Base-by-base conservation (phyloP, 1,140 invertebrate species). In the Drosophila willistoni region DNA sequence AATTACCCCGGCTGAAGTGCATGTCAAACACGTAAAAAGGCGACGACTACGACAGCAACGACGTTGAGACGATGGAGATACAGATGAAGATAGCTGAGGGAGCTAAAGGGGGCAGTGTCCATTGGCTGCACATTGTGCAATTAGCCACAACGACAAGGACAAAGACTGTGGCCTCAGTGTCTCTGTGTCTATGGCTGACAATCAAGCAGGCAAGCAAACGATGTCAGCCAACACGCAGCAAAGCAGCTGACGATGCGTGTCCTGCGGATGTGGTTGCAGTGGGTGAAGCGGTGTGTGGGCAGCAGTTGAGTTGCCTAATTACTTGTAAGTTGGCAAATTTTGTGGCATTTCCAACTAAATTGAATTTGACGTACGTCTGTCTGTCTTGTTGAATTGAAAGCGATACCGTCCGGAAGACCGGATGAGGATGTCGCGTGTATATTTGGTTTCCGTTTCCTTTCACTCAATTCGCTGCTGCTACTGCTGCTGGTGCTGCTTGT, bases 311-410 rank as follows among this genome's bases (percentile, higher is more conserved):
- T 73, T 83, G 87, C 79, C 87, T 90, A 90, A 90, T 90, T 90
- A 90, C 87, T 90, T 90, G 87, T 83, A 90, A 90, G 79, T 90
- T 90, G 80, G 82, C 61, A 72, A 90, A 90, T 87, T 51, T 90
- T 90, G 87, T 75, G 89, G 87, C 74, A 80, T 74, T 71, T 68
- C 77, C 77, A 79, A 87, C 77, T 85, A 90, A 90, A 90, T 90
- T 90, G 79, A 90, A 90, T 90, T 90, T 80, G 76, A 63, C 64
- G 66, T 82, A 71, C 75, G 44, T 51, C 44, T 51, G 44, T 51
- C 17, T 51, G 19, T 22, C 44, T 51, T 51, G 82, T 83, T 86
- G 83, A 86, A 81, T 79, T 73, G 73, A 57, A 70, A 77, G 77
- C 63, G 55, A 59, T 51, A 51, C 17, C 67, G 61, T 12, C 10